Evolutionary conservation across 2,113 vertebrate genomes (phyloP).

Genomic region (Tupaia tana): DNA sequence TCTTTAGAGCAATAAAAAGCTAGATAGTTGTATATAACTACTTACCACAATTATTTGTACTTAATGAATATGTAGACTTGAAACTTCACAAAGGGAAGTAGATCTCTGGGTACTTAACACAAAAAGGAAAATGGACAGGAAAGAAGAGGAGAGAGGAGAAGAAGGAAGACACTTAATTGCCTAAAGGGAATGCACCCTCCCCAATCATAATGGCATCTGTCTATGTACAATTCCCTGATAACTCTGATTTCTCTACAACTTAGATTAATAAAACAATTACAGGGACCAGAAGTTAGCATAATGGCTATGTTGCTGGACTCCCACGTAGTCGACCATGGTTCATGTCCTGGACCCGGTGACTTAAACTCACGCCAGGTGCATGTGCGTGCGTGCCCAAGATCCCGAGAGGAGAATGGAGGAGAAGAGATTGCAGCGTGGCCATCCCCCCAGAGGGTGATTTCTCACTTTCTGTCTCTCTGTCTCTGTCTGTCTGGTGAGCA

Average conservation of each 20-base stretch:
- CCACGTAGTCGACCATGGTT: too few species aligned
- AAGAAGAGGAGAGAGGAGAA: not conserved
- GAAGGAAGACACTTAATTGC: not conserved
- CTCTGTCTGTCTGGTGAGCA: too few species aligned
- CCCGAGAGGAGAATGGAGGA: too few species aligned
- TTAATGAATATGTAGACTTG: not conserved
- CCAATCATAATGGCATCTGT: not conserved
- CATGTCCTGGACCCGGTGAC: too few species aligned
- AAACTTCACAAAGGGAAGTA: constrained; percentile 18
- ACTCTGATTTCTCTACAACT: not conserved
- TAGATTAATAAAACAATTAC: not conserved
- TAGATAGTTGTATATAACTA: not conserved
- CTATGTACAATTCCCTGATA: not conserved
- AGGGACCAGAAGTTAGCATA: not conserved
- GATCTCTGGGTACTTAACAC: not conserved
- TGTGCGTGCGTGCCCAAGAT: too few species aligned
- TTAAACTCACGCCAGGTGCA: too few species aligned
- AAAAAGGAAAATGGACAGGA: not conserved
- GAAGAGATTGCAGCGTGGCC: too few species aligned
- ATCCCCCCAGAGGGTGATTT: too few species aligned
- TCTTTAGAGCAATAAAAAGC: constrained; percentile 24
- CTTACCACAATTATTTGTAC: not conserved
- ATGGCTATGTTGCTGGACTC: too few species aligned
- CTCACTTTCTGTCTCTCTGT: too few species aligned
- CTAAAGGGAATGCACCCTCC: not conserved